phyloP scores from a whole-genome alignment of 2,888 invertebrate species.

The Athalia rosae region DNA sequence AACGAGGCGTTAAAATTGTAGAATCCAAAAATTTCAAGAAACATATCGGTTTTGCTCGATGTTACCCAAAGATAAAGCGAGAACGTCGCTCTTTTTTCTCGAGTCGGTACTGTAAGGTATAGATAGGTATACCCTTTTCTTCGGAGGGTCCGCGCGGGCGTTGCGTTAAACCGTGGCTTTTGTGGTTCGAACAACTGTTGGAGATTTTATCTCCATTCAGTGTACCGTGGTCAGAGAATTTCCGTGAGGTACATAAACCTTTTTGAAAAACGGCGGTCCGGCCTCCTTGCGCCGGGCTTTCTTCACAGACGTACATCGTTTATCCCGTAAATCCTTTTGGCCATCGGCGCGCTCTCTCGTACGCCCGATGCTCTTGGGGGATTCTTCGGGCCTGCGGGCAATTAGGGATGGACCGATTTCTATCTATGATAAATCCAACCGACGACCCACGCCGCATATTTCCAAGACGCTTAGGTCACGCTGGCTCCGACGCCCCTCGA shows the following conservation, averaged over 20 bases:
- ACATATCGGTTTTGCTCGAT: neutral
- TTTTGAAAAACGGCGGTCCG: slow-evolving; percentile 34
- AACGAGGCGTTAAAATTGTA: neutral
- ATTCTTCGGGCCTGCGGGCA: slow-evolving; percentile 3
- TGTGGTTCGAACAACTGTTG: slow-evolving; percentile 32
- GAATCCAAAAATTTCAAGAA: neutral
- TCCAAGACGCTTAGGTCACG: slow-evolving; percentile 29
- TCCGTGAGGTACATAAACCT: neutral
- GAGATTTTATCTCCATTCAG: slow-evolving; percentile 19
- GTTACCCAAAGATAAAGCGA: neutral
- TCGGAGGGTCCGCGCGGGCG: slow-evolving; percentile 22
- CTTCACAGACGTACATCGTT: neutral
- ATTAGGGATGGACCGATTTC: slow-evolving; percentile 43
- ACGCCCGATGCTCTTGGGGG: too few species aligned
- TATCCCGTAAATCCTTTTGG: slow-evolving; percentile 30
- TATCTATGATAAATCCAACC: slow-evolving; percentile 9
- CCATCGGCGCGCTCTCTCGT: slow-evolving; percentile 2
- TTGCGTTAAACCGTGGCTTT: slow-evolving; percentile 5
- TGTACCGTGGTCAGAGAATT: neutral
- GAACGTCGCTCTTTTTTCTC: neutral
- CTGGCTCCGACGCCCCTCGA: slow-evolving; percentile 29
- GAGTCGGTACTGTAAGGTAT: neutral
- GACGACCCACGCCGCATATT: slow-evolving; percentile 17
- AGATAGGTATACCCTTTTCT: too few species aligned
- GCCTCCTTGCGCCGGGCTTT: neutral